Evolutionary conservation across 2,113 vertebrate genomes (phyloP), one percentile per base, ranked within the genome.

Genomic region (Dicrurus megarhynchus): DNA sequence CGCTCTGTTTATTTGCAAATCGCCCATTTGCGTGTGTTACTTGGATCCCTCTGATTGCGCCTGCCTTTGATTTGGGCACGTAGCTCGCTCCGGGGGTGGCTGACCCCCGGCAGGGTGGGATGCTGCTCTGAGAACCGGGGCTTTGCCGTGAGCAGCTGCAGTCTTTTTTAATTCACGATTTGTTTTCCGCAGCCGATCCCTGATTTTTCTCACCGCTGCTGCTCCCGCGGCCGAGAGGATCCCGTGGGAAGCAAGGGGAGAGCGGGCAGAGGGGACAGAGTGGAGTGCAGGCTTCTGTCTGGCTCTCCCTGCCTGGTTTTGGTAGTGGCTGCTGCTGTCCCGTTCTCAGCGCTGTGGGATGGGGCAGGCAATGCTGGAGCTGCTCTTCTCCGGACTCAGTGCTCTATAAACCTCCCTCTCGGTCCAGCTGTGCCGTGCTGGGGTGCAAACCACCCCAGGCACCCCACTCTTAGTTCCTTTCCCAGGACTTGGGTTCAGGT

Each of bases 1-100:
- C 49, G 26, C 81, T 77, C 52, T 90, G 95, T 97, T 95, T 96
- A 59, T 97, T 96, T 95, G 91, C 94, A 96, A 93, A 95, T 75
- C 60, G 46, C 67, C 92, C 8, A 0, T 57, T 84, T 95, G 89
- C 7, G 10, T 94, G 96, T 61, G 55, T 89, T 68, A 18, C 41
- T 88, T 74, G 95, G 78, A 84, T 50, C 21, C 23, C 90, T 90
- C 90, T 57, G 82, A 57, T 64, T 42, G 65, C 1, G 52, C 61
- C 75, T 55, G 87, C 79, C 93, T 95, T 95, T 90, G 76, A 92
- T 91, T 78, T 13, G 76, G 73, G 70, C 91, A 89, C 61, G 82
- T 89, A 96, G 78, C 73, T 93, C 27, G 0, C 82, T 33, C 68
- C 1, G 7, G 61, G 94, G 84, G 23, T 21, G 60, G 63, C 73